phyloP scores from a whole-genome alignment of 2,797 vertebrate species.

The Hydrolagus colliei region DNA sequence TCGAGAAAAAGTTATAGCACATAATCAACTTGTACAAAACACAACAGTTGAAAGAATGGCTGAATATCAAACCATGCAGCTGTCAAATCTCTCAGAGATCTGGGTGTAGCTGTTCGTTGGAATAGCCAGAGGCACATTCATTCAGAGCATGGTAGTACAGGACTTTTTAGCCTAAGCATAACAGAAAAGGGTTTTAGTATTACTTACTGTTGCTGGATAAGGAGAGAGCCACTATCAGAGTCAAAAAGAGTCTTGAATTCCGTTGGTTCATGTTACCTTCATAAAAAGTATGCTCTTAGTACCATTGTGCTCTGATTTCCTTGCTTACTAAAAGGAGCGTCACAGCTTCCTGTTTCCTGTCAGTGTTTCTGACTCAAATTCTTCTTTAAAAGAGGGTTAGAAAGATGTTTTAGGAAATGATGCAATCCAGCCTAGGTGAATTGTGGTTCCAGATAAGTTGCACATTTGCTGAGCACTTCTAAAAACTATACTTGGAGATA shows the following conservation, averaged over 20 bases:
- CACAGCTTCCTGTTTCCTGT: constrained; percentile 72
- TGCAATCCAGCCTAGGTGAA: constrained; percentile 63
- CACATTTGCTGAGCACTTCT: too few species aligned
- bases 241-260: constrained; percentile 3
- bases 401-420: constrained; percentile 69
- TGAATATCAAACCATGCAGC: not conserved
- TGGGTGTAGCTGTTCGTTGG: constrained; percentile 9
- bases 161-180: not conserved
- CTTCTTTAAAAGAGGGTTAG: constrained; percentile 62
- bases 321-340: constrained; percentile 43
- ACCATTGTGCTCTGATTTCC: constrained; percentile 51
- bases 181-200: not conserved
- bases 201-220: constrained; percentile 25
- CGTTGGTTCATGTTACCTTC: constrained; percentile 44
- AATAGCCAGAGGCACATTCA: constrained; percentile 1
- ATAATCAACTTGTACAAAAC: not conserved
- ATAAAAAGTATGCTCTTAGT: constrained; percentile 45
- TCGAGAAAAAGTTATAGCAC: too few species aligned
- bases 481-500: not conserved
- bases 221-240: not conserved
- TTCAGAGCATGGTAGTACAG: not conserved
- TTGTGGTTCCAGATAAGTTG: not conserved
- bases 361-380: constrained; percentile 53
- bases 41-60: not conserved
- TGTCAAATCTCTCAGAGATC: not conserved